Evolutionary conservation across 2,888 invertebrate genomes (phyloP).

Genomic region (Cephalotes varians): DNA sequence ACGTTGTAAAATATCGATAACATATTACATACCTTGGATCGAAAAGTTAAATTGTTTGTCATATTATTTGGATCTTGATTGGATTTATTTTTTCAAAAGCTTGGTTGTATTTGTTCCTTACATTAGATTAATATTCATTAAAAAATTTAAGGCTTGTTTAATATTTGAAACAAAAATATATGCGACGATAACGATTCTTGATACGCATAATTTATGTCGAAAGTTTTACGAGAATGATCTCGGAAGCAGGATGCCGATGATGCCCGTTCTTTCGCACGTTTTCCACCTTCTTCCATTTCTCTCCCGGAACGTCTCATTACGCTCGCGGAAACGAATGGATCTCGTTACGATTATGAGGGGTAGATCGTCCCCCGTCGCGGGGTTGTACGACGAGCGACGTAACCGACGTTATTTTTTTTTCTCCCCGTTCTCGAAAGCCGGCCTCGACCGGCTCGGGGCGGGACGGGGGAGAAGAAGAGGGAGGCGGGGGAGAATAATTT

Average conservation of each 20-base stretch:
- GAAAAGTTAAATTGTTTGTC: not conserved
- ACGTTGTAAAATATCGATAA: not conserved
- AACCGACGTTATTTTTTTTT: conserved; percentile 76
- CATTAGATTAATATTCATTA: not conserved
- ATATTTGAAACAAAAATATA: not conserved
- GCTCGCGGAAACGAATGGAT: conserved; percentile 72
- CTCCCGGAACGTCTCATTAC: conserved; percentile 72
- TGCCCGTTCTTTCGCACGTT: conserved; percentile 28
- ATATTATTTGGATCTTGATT: not conserved
- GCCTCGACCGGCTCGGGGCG: conserved; percentile 64
- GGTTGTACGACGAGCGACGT: conserved; percentile 76
- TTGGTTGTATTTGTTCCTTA: not conserved
- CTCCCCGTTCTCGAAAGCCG: conserved; percentile 49
- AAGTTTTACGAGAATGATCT: not conserved
- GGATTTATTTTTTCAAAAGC: not conserved
- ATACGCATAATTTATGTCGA: not conserved
- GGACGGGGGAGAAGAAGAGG: conserved; percentile 32
- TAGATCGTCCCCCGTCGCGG: conserved; percentile 74
- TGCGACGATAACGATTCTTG: no score
- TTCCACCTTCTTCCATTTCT: conserved; percentile 68
- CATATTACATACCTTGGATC: no score
- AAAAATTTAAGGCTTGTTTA: not conserved
- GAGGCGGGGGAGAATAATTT: conserved; percentile 83
- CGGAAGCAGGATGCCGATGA: not conserved
- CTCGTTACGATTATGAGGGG: conserved; percentile 72